Evolutionary conservation across 1,140 invertebrate species (phyloP), one percentile per base, ranked within the genome.

Genomic region (Tenebrio molitor): DNA sequence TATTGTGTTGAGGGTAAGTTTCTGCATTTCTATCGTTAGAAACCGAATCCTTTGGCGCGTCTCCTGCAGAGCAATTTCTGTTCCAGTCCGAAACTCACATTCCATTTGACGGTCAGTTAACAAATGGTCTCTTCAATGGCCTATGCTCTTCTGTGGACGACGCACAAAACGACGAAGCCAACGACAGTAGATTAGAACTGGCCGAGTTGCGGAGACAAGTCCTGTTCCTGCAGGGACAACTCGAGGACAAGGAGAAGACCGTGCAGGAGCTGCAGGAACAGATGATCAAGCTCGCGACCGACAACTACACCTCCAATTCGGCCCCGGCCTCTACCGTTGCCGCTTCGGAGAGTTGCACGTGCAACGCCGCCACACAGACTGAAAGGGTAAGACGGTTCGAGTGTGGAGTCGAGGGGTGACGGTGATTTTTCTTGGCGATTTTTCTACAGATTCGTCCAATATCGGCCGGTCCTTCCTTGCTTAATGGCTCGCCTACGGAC

Each of bases 171-270:
- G 78, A 86, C 84, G 83, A 86, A 85, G 79, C 84, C n/a, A 63
- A 85, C 76, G 77, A 85, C 78, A 84, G 85, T 76, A 81, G 87
- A 78, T 83, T 90, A 83, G 91, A 92, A 83, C 81, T 92, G 81
- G 86, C 89, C n/a, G 92, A 94, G 84, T 86, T 94, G 80, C 86
- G 90, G 66, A 88, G 92, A 77, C 92, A 94, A 84, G 90, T 93
- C 74, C 84, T 92, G 80, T 92, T 91, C 81, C 85, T 93, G 79
- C 91, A 92, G 87, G 91, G 88, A 63, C 90, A 93, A 85, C 81
- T 92, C 65, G 90, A 92, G 76, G 91, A 93, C 81, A 88, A 88
- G 79, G 91, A 93, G 79, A 85, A 88, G 69, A 88, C 87, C 68
- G 91, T 92, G 79, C 86, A 88, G 77, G 79, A 87, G 74, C 84